Percentiles rank a stretch among this genome's conserved stretches.
Conservation (phyloP, 2,888 invertebrate species). For the Ornithoptera alexandrae region DNA sequence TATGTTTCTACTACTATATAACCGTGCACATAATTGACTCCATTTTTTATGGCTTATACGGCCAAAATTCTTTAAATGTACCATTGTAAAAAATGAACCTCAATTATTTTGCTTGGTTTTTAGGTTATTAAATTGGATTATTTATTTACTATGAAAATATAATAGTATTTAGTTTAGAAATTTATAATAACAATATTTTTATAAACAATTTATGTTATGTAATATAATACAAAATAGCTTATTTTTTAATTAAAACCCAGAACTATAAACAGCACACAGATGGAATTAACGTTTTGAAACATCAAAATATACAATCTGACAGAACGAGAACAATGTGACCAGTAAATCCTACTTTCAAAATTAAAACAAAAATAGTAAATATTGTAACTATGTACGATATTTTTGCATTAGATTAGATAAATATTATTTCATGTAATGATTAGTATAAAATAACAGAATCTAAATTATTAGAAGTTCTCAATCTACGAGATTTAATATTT, state of each 20-base stretch:
- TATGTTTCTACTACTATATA: constrained; percentile 81
- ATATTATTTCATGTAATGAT: too few relatives aligned
- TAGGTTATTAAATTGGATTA: not conserved
- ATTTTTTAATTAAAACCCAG: not conserved
- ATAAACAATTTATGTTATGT: not conserved
- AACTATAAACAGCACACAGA: not conserved
- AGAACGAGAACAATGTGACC: not conserved
- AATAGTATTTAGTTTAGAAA: too few relatives aligned
- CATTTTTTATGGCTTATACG: constrained; percentile 37
- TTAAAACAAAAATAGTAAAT: too few relatives aligned
- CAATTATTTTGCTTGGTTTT: not conserved
- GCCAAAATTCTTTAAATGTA: constrained; percentile 41
- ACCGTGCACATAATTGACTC: constrained; percentile 42
- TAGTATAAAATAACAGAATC: too few relatives aligned
- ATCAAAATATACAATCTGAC: not conserved
- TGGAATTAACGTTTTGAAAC: not conserved
- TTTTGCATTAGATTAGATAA: too few relatives aligned
- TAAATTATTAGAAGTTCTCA: too few relatives aligned
- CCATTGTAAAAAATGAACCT: constrained; percentile 38
- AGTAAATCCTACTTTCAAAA: not conserved
- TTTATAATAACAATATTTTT: too few relatives aligned
- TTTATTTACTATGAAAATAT: too few relatives aligned
- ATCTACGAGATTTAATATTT: too few relatives aligned
- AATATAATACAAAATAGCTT: not conserved
- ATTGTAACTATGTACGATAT: too few relatives aligned